Base-by-base conservation (phyloP, 2,888 invertebrate genomes). In the Folsomia candida region DNA sequence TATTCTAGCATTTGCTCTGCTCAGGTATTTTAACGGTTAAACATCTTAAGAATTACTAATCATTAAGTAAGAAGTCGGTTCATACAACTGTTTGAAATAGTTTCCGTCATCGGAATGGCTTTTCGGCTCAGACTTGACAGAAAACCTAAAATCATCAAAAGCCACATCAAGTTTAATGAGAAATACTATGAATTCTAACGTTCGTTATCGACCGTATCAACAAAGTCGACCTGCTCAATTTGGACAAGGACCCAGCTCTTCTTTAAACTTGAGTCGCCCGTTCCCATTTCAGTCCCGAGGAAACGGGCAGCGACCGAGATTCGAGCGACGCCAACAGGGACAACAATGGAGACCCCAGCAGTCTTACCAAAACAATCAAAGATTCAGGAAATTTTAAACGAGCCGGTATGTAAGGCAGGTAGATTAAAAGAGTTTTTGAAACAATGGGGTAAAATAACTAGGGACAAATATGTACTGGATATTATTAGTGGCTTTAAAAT, bases 1-100 rank as follows among this genome's bases (percentile, higher is more conserved):
- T 72, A 61, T 63, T 59, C 27, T 9, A 57, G 51, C 4, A 51
- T 72, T 57, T 71, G 71, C 47, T 26, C 25, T 14, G 11, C 29
- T 0, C 20, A 54, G 22, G 25, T 51, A 1, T 20, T 24, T n/a
- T 4, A n/a, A n/a, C n/a, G n/a, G n/a, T n/a, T n/a, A n/a, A n/a
- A n/a, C n/a, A n/a, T n/a, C n/a, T n/a, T n/a, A n/a, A n/a, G n/a
- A n/a, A n/a, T n/a, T n/a, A n/a, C n/a, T n/a, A n/a, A n/a, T n/a
- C n/a, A n/a, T n/a, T n/a, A n/a, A n/a, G n/a, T n/a, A n/a, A n/a
- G n/a, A n/a, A n/a, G 58, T 22, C 58, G n/a, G 6, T n/a, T 20
- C 58, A n/a, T 20, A 6, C 6, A 58, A 22, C 20, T 58, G 58
- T 24, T 11, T 6, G 9, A 11, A 6, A 6, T 20, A 58, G 6